A percentile compares a stretch with the other conserved stretches of the same genome.
Conservation (phyloP, 2,797 vertebrate species). For the Pteronotus mesoamericanus region DNA sequence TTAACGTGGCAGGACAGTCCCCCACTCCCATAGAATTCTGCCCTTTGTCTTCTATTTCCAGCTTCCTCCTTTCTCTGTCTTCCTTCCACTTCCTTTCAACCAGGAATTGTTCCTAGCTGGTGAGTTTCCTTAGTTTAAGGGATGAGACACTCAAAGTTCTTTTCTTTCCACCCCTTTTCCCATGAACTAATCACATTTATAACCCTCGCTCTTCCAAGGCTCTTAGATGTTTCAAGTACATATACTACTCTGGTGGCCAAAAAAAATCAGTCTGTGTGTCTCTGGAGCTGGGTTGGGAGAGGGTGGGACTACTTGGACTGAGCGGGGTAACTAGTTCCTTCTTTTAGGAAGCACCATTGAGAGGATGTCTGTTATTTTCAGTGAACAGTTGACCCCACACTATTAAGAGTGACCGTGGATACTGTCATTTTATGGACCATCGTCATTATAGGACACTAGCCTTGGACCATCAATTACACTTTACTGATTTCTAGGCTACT, state of each 20-base stretch:
- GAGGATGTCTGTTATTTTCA: conserved; percentile 9
- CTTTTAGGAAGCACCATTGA: neutral
- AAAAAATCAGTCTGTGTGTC: conserved; percentile 2
- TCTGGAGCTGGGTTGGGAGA: neutral
- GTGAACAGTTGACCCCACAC: neutral
- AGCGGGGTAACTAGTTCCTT: neutral
- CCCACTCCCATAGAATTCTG: neutral
- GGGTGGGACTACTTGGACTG: neutral
- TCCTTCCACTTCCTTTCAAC: neutral
- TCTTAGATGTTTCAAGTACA: neutral
- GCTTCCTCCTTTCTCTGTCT: neutral
- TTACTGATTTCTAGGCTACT: neutral
- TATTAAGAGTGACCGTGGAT: neutral
- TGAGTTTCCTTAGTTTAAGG: conserved; percentile 21
- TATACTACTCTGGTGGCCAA: neutral
- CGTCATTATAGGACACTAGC: neutral
- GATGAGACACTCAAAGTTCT: neutral
- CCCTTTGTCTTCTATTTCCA: neutral
- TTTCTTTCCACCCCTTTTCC: neutral
- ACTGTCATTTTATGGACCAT: conserved; percentile 6
- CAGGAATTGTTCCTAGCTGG: neutral
- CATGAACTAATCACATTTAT: neutral
- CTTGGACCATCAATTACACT: neutral
- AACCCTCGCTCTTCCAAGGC: neutral
- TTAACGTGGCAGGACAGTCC: neutral